Base-by-base conservation (phyloP, 2,888 invertebrate genomes). In the Parochlus steinenii region DNA sequence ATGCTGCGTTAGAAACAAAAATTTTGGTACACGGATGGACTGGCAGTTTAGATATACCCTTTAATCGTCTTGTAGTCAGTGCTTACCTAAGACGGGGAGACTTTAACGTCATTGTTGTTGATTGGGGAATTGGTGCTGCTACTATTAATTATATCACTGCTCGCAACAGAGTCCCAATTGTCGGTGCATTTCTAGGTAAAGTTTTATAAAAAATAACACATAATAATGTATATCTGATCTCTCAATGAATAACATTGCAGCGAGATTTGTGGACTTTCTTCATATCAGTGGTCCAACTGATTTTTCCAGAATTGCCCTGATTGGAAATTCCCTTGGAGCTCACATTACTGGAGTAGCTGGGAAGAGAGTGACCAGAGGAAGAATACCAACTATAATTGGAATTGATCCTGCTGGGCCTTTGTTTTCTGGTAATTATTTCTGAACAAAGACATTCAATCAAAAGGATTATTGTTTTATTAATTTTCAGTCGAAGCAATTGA, bases 11-110 rank as follows among this genome's bases (percentile, higher is more conserved):
- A 12, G 46, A 47, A 8, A 48, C 48, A 1, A 45, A 46, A 28
- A 39, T 56, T 19, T 45, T 68, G 12, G 60, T 66, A 19, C 70
- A 70, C 42, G 70, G 70, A 7, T 71, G 70, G 70, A 61, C 63
- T 37, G 64, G 67, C 42, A 61, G 65, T 46, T 65, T 65, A 31
- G 55, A 56, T 39, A 62, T 68, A 30, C 44, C 41, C 3, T 37
- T 54, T 2, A 54, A 53, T 33, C 35, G 17, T 3, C 41, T 44
- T 5, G 41, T 54, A 2, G 50, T 51, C 15, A 18, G 23, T 7
- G 66, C 65, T 0, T 66, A 67, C 41, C 51, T 67, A 14, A 61
- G 63, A 42, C 56, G 63, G 5, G 65, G 62, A 34, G 63, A 64
- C 40, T 47, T 64, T 30, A 67, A 67, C 42, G 64, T 67, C 33